These are phyloP conservation scores for Oscheius onirici DNA, from an alignment of 2,888 invertebrate genomes.

Conservation along the genomic window DNA sequence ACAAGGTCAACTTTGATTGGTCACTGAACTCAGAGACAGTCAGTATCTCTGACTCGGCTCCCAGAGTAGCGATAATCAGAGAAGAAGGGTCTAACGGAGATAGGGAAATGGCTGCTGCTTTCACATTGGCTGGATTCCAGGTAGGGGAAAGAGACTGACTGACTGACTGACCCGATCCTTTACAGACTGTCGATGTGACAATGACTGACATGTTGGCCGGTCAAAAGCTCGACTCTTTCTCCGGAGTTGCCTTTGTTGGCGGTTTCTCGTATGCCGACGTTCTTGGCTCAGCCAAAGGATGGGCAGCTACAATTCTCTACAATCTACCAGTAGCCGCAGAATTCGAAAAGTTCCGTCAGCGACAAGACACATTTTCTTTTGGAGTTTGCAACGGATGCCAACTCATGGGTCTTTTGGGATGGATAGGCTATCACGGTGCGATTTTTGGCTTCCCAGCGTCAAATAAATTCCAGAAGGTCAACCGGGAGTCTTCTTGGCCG, in stretches of 20 bases:
- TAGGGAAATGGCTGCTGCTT: constrained; percentile 90
- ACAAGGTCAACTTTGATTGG: constrained; percentile 38
- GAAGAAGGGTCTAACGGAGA: constrained; percentile 98
- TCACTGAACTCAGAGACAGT: constrained; percentile 9
- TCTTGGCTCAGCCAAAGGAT: constrained; percentile 90
- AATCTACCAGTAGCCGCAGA: constrained; percentile 82
- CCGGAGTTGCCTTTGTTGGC: constrained; percentile 90
- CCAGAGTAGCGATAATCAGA: constrained; percentile 85
- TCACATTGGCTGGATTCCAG: constrained; percentile 85
- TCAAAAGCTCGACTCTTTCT: constrained; percentile 50
- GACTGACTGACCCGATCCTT: neutral
- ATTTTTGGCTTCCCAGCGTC: neutral
- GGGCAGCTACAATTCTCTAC: constrained; percentile 91
- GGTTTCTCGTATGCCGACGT: constrained; percentile 99
- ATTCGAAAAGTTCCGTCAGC: constrained; percentile 81
- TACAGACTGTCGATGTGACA: constrained; percentile 78
- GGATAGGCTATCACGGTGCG: constrained; percentile 76
- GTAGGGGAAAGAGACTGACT: neutral
- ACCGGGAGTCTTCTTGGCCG: constrained; percentile 77
- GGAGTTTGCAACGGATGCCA: constrained; percentile 99
- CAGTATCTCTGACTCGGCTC: constrained; percentile 33
- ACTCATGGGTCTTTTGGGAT: constrained; percentile 90
- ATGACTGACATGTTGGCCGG: constrained; percentile 65
- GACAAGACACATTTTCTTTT: constrained; percentile 86
- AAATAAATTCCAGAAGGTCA: constrained; percentile 18